These are phyloP conservation scores for Pterophyllum scalare DNA, from an alignment of 2,113 vertebrate species.

Conservation along the genomic window DNA sequence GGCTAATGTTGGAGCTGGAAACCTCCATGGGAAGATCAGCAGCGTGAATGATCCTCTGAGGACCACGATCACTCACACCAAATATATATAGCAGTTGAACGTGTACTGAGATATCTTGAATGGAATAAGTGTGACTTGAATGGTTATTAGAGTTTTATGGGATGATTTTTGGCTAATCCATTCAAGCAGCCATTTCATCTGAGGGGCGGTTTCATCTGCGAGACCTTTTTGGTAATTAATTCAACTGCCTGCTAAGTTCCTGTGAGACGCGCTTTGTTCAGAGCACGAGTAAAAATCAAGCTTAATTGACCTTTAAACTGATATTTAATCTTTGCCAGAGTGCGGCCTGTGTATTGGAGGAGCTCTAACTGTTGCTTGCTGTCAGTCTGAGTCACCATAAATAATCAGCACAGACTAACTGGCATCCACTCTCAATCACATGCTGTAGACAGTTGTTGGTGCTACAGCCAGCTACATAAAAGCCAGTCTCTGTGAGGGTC, in stretches of 20 bases:
- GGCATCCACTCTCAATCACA: background rate
- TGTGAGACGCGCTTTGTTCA: slow-evolving; percentile 53
- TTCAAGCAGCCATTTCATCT: background rate
- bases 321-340: slow-evolving; percentile 73
- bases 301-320: slow-evolving; percentile 75
- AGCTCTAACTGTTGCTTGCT: slow-evolving; percentile 44
- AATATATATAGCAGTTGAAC: background rate
- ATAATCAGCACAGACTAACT: slow-evolving; percentile 37
- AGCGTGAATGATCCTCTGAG: accelerated
- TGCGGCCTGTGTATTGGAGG: slow-evolving; percentile 39
- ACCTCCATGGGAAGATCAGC: background rate
- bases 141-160: background rate
- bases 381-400: slow-evolving; percentile 51
- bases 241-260: slow-evolving; percentile 45
- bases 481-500: slow-evolving; percentile 9
- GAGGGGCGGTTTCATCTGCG: background rate
- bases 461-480: slow-evolving; percentile 21
- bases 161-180: background rate
- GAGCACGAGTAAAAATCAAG: slow-evolving; percentile 60
- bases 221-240: slow-evolving; percentile 64
- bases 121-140: accelerated
- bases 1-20: background rate
- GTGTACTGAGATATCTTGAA: background rate
- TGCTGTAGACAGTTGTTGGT: slow-evolving; percentile 1
- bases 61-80: background rate